Evolutionary conservation across 2,113 vertebrate species (phyloP).

Genomic region (Edolisoma coerulescens): DNA sequence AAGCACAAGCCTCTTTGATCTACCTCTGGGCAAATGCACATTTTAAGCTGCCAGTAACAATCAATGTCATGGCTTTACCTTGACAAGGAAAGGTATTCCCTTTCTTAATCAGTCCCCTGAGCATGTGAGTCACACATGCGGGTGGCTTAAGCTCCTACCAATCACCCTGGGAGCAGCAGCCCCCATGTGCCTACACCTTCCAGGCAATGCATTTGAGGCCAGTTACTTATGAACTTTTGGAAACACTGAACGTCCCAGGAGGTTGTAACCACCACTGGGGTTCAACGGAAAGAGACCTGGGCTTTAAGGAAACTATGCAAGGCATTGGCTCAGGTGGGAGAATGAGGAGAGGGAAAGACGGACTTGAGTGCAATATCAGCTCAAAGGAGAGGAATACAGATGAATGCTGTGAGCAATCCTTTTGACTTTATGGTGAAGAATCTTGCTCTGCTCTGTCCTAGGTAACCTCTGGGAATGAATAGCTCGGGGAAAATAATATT

Average conservation of each 20-base stretch:
- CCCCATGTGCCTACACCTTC: background rate
- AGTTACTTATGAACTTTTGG: background rate
- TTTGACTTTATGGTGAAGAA: background rate
- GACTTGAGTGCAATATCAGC: background rate
- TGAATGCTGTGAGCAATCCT: background rate
- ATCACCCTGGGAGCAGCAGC: background rate
- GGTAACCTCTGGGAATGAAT: background rate
- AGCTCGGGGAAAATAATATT: background rate
- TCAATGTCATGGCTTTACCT: background rate
- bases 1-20: rapidly evolving
- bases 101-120: background rate
- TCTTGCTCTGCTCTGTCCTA: background rate
- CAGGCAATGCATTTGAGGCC: too few species aligned
- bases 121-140: background rate
- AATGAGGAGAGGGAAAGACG: background rate
- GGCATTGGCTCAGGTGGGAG: background rate
- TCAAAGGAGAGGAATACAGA: background rate
- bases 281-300: background rate
- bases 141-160: background rate
- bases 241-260: background rate
- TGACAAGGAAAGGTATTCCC: background rate
- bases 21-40: background rate
- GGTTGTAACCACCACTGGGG: rapidly evolving
- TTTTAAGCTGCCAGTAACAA: background rate
- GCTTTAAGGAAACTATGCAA: background rate